Conservation (phyloP, 2,888 invertebrate species). For the Ennomos fuscantarius region DNA sequence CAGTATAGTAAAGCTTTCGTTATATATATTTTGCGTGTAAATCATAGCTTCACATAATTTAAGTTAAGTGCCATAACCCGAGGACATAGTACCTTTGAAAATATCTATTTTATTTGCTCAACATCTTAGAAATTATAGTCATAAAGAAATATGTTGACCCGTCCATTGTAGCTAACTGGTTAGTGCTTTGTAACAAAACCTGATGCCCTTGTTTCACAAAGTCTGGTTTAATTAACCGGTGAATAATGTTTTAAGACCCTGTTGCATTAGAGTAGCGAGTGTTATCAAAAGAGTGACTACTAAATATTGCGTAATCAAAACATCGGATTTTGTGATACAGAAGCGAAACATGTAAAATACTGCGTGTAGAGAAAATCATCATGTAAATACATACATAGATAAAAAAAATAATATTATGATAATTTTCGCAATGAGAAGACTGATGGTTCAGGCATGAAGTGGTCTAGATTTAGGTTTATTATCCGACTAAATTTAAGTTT, state of each 20-base stretch:
- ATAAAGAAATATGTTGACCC: slow-evolving; percentile 34
- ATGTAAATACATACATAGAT: slow-evolving; percentile 55
- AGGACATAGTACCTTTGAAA: slow-evolving; percentile 51
- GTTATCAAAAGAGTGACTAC: too few relatives aligned
- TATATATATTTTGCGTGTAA: slow-evolving; percentile 34
- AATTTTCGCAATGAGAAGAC: slow-evolving; percentile 84
- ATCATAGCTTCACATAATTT: slow-evolving; percentile 43
- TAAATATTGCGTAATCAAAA: background rate
- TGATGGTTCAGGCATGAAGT: slow-evolving; percentile 80
- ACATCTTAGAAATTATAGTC: slow-evolving; percentile 35
- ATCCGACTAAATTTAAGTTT: slow-evolving; percentile 74
- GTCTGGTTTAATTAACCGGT: slow-evolving; percentile 16
- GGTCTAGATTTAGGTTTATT: slow-evolving; percentile 74
- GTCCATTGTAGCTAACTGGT: slow-evolving; percentile 59
- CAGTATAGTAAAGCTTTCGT: slow-evolving; percentile 4
- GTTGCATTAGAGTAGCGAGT: too few relatives aligned
- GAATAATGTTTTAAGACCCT: slow-evolving; percentile 22
- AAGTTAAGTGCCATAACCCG: slow-evolving; percentile 70
- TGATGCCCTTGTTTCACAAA: slow-evolving; percentile 4
- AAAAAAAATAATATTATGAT: slow-evolving; percentile 65
- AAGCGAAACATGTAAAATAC: slow-evolving; percentile 47
- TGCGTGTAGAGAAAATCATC: slow-evolving; percentile 50
- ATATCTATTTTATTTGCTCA: slow-evolving; percentile 60
- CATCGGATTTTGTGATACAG: slow-evolving; percentile 33
- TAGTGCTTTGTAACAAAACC: slow-evolving; percentile 46